phyloP scores from a whole-genome alignment of 2,797 vertebrate genomes.

The Alca torda region DNA sequence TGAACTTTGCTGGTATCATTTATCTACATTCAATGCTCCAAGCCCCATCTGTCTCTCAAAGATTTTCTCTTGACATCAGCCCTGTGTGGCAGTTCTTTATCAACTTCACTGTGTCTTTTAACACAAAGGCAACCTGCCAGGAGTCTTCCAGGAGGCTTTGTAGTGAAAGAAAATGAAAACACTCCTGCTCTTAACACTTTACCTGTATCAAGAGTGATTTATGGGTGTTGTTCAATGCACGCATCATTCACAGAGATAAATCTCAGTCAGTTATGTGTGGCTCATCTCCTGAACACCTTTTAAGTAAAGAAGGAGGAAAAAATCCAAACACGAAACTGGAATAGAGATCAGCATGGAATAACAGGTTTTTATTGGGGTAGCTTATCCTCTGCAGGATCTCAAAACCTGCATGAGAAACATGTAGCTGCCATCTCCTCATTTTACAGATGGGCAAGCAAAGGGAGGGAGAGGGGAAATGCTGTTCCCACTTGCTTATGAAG shows the following conservation, averaged over 20 bases:
- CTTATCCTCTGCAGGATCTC: not conserved
- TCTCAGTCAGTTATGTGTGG: not conserved
- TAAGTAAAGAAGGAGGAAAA: not conserved
- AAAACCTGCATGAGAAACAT: not conserved
- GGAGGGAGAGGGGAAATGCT: not conserved
- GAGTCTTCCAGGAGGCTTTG: slow-evolving; percentile 18
- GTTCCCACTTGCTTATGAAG: not conserved
- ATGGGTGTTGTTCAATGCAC: not conserved
- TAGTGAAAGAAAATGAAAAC: not conserved
- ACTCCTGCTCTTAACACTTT: not conserved
- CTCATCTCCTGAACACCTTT: not conserved
- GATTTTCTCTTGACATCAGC: not conserved
- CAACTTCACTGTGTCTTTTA: not conserved
- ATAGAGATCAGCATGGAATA: not conserved
- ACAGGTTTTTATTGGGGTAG: too few species aligned
- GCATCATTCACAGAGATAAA: not conserved
- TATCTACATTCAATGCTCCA: not conserved
- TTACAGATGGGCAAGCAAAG: not conserved
- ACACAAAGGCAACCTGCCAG: not conserved
- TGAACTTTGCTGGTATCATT: not conserved
- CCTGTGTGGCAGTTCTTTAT: not conserved
- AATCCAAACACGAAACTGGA: not conserved
- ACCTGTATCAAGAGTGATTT: slow-evolving; percentile 2
- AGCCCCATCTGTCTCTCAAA: not conserved
- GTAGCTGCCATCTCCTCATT: not conserved